These are phyloP conservation scores for Hypotaenidia okinawae DNA, from an alignment of 2,797 vertebrate species.

Conservation along the genomic window DNA sequence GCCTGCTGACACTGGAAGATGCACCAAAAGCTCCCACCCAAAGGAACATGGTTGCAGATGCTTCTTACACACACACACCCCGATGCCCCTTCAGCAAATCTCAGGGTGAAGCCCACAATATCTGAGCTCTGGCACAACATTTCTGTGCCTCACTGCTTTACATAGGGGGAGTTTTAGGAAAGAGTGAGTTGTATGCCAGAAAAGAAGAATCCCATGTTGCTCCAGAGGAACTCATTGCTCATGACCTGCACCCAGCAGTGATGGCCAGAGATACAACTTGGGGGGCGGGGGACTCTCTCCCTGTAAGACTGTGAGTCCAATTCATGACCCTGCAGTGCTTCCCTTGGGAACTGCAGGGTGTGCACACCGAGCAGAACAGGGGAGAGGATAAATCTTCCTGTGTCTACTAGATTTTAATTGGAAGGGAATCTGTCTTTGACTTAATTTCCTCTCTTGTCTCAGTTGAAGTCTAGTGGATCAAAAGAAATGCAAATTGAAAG, in stretches of 20 bases:
- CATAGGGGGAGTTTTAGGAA: neutral
- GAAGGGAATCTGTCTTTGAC: slow-evolving; percentile 3
- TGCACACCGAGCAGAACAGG: neutral
- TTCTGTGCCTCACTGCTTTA: neutral
- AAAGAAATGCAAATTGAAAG: slow-evolving; percentile 43
- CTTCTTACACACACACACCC: neutral
- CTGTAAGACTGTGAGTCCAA: fast-evolving
- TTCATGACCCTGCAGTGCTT: fast-evolving
- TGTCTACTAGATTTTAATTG: slow-evolving; percentile 32
- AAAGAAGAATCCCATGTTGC: neutral
- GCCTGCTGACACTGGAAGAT: neutral
- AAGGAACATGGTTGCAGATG: fast-evolving
- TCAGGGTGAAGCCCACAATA: neutral
- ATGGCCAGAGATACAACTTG: fast-evolving
- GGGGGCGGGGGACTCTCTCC: neutral
- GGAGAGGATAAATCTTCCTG: neutral
- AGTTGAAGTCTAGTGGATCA: slow-evolving; percentile 29
- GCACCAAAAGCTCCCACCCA: neutral
- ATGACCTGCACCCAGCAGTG: neutral
- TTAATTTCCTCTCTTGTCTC: slow-evolving; percentile 49
- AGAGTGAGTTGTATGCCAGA: neutral
- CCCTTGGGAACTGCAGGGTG: fast-evolving
- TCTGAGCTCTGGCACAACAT: neutral
- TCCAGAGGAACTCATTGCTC: neutral
- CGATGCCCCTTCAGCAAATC: neutral